Evolutionary conservation across 2,888 invertebrate genomes (phyloP), one percentile per base, ranked within the genome.

Genomic region (Brachylomia viminalis): DNA sequence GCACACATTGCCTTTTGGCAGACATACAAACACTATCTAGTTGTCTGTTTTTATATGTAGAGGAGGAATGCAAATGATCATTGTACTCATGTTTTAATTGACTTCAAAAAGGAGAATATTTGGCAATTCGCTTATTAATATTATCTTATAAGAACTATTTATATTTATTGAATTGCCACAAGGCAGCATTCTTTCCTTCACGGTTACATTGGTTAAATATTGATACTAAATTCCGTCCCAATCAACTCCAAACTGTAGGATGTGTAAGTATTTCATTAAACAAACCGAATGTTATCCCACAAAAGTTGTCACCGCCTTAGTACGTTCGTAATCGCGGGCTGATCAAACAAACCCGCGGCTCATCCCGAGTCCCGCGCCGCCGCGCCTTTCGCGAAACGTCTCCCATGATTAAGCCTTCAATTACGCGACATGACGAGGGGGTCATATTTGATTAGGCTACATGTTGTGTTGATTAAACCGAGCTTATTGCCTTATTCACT

Each of bases 361-460:
- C 83, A 87, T 85, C 87, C 84, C 86, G 80, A 87, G 88, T 83
- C 84, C 84, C 89, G 86, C 89, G 75, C 81, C 90, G 86, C 87
- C 81, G 87, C 89, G 83, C 89, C 86, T 91, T 90, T 91, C 92
- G 91, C 90, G 92, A 91, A 92, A 94, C 93, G 93, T 95, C 95
- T 95, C 92, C 92, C 91, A 92, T 95, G 95, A 95, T 95, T 95
- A 95, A 95, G 94, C 93, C 94, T 95, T 95, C 95, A 95, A 95
- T 96, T 96, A 95, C 95, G 91, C 93, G 92, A 94, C 95, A 95
- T 95, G 94, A 94, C 94, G 94, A 94, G 94, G 93, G 95, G 94
- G 94, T 95, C 95, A 96, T 96, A 95, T 96, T 96, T 96, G 96
- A 96, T 96, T 95, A 96, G 94, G 93, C 93, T 94, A 94, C 94